Base-by-base conservation (phyloP, 2,113 vertebrate genomes). In the Lasiurus cinereus region DNA sequence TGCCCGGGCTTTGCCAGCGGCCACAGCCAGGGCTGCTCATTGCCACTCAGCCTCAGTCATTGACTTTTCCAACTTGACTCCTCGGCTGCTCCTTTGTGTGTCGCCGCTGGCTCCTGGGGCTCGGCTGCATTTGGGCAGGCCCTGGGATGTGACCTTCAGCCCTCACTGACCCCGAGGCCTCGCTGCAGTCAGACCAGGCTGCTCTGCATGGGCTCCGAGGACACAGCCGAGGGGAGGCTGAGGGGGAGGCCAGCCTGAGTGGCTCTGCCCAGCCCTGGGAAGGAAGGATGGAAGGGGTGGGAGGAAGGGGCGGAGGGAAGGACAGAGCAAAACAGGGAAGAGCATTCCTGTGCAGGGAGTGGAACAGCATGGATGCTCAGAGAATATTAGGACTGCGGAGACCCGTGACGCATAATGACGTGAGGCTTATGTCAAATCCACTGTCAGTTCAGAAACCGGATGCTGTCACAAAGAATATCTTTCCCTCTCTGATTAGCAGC, bases 11-110 rank as follows among this genome's bases (percentile, higher is more conserved):
- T 36, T 14, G 39, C 33, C 2, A 4, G 66, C 14, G 3, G 43
- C 7, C 0, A 3, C 29, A 6, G 76, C 9, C 66, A 24, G 66
- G 3, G 3, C 83, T 70, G 82, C 94, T 96, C 84, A 91, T 59
- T 93, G 90, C 92, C 80, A 50, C 39, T 88, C 21, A 29, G 83
- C 76, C 52, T 91, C 80, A 83, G 97, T 84, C 93, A 89, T 39
- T 5, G 22, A 91, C 96, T 98, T 97, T 97, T 95, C 97, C 97
- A 97, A 97, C 97, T 98, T 98, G 98, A 98, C 98, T 97, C 97
- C 92, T 92, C 1, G 0, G 96, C 2, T 14, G 84, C 95, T 91
- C 93, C 93, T 98, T 97, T 97, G 96, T 98, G 97, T 77, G 96
- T 87, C 94, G 91, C 91, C 18, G 18, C 94, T 97, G 94, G 89